Base-by-base conservation (phyloP, 92 coral and sea anemone genomes). In the Palythoa grandiflora region DNA sequence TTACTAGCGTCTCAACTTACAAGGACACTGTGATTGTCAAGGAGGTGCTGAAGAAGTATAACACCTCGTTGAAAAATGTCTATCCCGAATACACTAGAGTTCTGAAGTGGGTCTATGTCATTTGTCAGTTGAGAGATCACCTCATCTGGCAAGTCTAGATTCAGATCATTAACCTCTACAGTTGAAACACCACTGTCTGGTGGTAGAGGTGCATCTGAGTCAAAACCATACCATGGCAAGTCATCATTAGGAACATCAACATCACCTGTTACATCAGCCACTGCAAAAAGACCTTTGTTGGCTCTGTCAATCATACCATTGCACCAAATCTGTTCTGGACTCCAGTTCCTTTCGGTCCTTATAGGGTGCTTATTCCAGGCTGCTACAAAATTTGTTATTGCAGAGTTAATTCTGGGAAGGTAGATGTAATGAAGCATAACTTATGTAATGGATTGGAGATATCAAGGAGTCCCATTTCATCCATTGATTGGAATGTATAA, bases 311-410 rank as follows among this genome's bases (percentile, higher is more conserved):
- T 91, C 94, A 91, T 93, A 59, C 91, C 93, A 89, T 93, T 91
- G 79, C 88, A 89, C 94, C 96, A 93, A 8, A 91, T 83, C 73
- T 91, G 92, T 73, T 93, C 93, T 35, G 92, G 94, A 35, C 89
- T 80, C 93, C 96, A 93, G 83, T 93, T 93, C 55, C 91, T 76
- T 75, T 89, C 96, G 3, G 96, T 93, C 53, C 94, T 83, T 3
- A 93, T 83, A 2, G 94, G 96, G 87, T 93, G 96, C 71, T 87
- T 89, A 77, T 93, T 93, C 93, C 93, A 93, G 77, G 93, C 91
- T 12, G 75, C 89, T 68, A 78, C 89, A 89, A 91, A 93, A 71
- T 88, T 79, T 36, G 61, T 71, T 48, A 90, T 77, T 2, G 96
- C 94, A 28, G 89, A 77, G 80, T 89, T 93, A 59, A 89, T 91